Evolutionary conservation across 2,113 vertebrate genomes (phyloP).

Genomic region (Nipponia nippon): DNA sequence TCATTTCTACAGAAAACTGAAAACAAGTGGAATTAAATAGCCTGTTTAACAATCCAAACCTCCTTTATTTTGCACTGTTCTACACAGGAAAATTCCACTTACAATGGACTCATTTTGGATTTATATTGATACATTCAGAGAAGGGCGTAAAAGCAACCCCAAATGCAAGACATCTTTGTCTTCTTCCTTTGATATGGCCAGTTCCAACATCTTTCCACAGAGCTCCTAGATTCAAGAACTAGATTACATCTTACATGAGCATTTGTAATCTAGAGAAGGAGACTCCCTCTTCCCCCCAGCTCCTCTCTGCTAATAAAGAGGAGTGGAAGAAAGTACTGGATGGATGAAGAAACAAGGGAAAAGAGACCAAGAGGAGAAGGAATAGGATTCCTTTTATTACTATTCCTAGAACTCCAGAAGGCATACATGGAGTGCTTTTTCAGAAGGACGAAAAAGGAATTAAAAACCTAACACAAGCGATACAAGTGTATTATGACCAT

Average conservation of each 20-base stretch:
- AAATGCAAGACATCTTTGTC: not conserved
- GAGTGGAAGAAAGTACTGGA: not conserved
- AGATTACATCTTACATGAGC: rapidly evolving
- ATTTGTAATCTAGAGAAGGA: not conserved
- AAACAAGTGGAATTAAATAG: not conserved
- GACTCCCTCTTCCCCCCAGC: not conserved
- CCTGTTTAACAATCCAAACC: not conserved
- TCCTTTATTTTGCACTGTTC: not conserved
- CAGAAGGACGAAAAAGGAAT: not conserved
- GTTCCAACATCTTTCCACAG: not conserved
- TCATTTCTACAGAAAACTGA: not conserved
- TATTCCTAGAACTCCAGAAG: not conserved
- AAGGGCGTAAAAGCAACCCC: not conserved
- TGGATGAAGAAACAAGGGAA: not conserved
- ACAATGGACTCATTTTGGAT: not conserved
- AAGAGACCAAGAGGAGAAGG: not conserved
- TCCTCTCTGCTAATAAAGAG: not conserved
- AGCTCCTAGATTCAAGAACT: not conserved
- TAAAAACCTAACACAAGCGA: not conserved
- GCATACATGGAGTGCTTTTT: not conserved
- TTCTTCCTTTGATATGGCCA: not conserved
- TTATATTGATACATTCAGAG: not conserved
- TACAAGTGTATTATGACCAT: rapidly evolving
- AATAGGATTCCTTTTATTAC: not conserved
- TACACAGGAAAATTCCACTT: not conserved